These are phyloP conservation scores for Physella acuta DNA, from an alignment of 1,140 invertebrate species.

Conservation along the genomic window DNA sequence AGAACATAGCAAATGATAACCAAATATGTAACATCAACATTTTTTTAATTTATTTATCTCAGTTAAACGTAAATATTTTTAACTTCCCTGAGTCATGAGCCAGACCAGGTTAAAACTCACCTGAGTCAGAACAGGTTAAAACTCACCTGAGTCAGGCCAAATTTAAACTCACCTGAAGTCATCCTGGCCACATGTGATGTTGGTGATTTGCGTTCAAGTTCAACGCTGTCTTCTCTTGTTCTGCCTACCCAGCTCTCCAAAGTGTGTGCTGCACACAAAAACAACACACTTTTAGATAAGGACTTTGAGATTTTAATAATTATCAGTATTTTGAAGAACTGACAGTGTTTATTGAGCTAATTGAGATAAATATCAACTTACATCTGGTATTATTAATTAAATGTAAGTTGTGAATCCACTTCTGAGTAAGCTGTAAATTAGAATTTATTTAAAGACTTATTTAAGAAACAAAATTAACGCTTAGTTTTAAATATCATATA, in stretches of 20 bases:
- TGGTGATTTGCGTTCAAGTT: slow-evolving; percentile 48
- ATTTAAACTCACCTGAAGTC: slow-evolving; percentile 55
- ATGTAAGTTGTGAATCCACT: slow-evolving; percentile 56
- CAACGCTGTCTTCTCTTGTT: slow-evolving; percentile 43
- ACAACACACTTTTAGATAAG: neutral
- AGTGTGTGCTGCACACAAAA: slow-evolving; percentile 35
- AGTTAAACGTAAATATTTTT: neutral
- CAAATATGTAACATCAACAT: neutral
- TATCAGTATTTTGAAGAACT: neutral
- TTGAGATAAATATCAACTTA: no score
- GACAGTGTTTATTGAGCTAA: no score
- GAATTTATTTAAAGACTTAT: no score
- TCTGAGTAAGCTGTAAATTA: slow-evolving; percentile 54
- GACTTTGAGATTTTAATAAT: neutral
- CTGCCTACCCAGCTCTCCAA: slow-evolving; percentile 53
- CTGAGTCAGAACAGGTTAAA: no score
- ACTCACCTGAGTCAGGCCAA: no score
- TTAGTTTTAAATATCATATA: no score
- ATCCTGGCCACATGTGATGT: slow-evolving; percentile 57
- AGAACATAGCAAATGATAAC: neutral
- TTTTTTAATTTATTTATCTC: neutral
- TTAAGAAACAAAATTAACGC: no score
- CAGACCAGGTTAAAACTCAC: neutral
- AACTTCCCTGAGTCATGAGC: neutral
- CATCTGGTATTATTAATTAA: slow-evolving; percentile 43